phyloP scores from a whole-genome alignment of 1,140 invertebrate genomes.

The Trachelipus rathkii region DNA sequence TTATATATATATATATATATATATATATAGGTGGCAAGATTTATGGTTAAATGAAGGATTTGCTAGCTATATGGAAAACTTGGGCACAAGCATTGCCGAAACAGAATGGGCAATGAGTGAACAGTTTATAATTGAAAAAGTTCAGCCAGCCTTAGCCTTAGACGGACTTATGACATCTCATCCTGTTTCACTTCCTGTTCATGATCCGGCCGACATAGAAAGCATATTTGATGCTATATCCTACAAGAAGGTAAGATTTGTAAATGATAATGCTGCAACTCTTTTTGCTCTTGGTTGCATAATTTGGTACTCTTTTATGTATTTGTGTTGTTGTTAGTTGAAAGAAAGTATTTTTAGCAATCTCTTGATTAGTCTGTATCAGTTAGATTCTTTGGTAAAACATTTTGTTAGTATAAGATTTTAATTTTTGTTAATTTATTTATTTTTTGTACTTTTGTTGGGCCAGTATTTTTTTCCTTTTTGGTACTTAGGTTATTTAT shows the following conservation, averaged over 20 bases:
- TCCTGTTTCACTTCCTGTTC: constrained; percentile 72
- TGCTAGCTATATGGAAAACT: constrained; percentile 71
- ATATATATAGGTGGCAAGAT: constrained; percentile 58
- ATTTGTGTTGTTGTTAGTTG: too few relatives aligned
- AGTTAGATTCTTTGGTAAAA: too few relatives aligned
- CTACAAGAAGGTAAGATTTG: constrained; percentile 66
- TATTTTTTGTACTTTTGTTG: too few relatives aligned
- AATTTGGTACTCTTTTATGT: too few relatives aligned
- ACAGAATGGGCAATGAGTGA: constrained; percentile 71
- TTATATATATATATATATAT: neutral
- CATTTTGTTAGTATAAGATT: too few relatives aligned
- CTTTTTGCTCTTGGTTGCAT: too few relatives aligned
- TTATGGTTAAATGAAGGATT: constrained; percentile 87
- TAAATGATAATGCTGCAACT: too few relatives aligned
- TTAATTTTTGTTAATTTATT: too few relatives aligned
- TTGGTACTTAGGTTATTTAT: too few relatives aligned
- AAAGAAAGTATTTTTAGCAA: too few relatives aligned
- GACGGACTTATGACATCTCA: constrained; percentile 75
- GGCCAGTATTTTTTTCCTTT: too few relatives aligned
- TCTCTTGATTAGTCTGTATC: too few relatives aligned
- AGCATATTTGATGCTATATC: constrained; percentile 84
- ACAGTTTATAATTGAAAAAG: constrained; percentile 67
- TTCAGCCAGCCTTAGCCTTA: constrained; percentile 66
- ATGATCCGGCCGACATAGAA: constrained; percentile 76
- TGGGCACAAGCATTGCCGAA: constrained; percentile 60